Base-by-base conservation (phyloP, 2,888 invertebrate species). In the Cryptocheilus praepositus region DNA sequence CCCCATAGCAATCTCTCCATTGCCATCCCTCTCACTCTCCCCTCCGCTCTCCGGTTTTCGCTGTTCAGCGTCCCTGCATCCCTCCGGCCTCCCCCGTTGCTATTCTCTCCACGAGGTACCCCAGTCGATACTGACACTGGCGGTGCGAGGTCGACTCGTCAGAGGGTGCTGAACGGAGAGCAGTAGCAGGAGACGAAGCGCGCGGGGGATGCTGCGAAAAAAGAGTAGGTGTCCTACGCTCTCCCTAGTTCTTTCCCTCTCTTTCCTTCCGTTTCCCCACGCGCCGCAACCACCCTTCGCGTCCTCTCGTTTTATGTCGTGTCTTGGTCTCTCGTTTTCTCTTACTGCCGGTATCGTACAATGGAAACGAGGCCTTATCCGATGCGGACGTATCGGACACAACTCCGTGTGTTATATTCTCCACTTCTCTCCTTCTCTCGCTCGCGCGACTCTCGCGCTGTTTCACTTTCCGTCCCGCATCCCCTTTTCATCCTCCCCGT, bases 61-160 rank as follows among this genome's bases (percentile, higher is more conserved):
- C 71, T 69, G 64, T 51, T 73, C 75, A 74, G 36, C 36, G 36
- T 36, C 76, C 75, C 79, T 68, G 71, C 73, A 68, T 74, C 70
- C 74, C 74, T 72, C 70, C 57, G 51, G 57, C 69, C 69, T 62
- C 71, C 64, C 67, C 62, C 74, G 61, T 77, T 56, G 70, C 70
- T 64, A 69, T 65, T 73, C 77, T 67, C 74, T 70, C 73, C 74
- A 64, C 80, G 76, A 78, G 81, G 80, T 83, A 80, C 74, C 84
- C 83, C 83, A 84, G 85, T 85, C 85, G 84, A 85, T 85, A 85
- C 83, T 81, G 85, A 85, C 83, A 85, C 84, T 81, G 80, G 71
- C 82, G 84, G 83, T 85, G 85, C 83, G 84, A 85, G 86, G 84
- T 84, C 83, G 85, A 85, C 81, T 86, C 85, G 85, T 86, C 84